Percentiles rank a stretch among this genome's conserved stretches.
Evolutionary conservation across 1,140 invertebrate genomes (phyloP).

Genomic region (Hestina assimilis): DNA sequence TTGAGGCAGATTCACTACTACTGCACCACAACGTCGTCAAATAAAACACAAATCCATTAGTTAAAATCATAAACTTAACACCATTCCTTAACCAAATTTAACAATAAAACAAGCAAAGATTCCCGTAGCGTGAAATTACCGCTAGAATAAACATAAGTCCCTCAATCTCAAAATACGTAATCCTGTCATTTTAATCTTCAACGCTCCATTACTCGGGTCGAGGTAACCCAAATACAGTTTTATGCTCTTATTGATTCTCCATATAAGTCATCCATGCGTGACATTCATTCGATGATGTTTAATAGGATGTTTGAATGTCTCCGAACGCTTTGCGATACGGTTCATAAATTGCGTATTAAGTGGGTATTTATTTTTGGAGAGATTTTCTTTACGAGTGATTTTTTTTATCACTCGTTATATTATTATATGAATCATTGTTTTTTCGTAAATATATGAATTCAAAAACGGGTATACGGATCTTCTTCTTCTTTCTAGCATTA

Average conservation of each 20-base stretch:
- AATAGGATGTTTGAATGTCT: constrained; percentile 14
- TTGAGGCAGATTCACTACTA: no score
- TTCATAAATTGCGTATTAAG: background rate
- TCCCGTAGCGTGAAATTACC: background rate
- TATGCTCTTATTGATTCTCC: constrained; percentile 20
- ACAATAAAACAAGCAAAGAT: background rate
- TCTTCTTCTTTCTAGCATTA: no score
- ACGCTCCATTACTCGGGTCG: constrained; percentile 18
- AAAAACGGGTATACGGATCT: no score
- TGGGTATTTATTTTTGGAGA: background rate
- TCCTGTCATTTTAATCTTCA: constrained; percentile 22
- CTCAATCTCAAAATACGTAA: constrained; percentile 10
- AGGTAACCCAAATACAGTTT: constrained; percentile 22
- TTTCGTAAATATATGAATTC: no score
- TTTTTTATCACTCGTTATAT: background rate
- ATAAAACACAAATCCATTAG: no score
- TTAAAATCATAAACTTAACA: no score
- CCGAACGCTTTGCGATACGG: constrained; percentile 1
- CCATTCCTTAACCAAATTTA: no score
- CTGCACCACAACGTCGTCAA: no score
- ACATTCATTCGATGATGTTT: background rate
- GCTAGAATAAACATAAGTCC: constrained; percentile 14
- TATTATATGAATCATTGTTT: no score
- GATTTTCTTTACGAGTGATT: background rate
- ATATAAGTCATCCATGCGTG: constrained; percentile 14